Evolutionary conservation across 2,888 invertebrate genomes (phyloP).

Genomic region (Tineola bisselliella): DNA sequence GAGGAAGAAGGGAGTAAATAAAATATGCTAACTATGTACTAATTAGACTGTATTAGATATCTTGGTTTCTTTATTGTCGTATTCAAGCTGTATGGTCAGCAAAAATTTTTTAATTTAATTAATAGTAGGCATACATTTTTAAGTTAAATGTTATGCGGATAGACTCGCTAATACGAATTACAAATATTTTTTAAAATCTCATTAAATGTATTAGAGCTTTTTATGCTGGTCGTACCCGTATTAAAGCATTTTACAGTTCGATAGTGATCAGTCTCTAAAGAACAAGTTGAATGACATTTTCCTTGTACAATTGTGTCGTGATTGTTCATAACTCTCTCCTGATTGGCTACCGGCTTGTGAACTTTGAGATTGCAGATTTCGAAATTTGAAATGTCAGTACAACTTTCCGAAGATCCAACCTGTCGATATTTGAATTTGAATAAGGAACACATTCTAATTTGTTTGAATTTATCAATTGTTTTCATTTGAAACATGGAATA

Average conservation of each 20-base stretch:
- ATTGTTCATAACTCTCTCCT: constrained; percentile 7
- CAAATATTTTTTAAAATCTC: no score
- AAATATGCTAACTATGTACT: neutral
- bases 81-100: constrained; percentile 28
- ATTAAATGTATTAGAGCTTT: neutral
- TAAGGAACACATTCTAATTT: neutral
- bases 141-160: no score
- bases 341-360: neutral
- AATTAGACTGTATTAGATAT: neutral
- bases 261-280: constrained; percentile 39
- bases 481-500: neutral
- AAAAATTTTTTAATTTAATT: constrained; percentile 18
- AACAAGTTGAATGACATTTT: constrained; percentile 41
- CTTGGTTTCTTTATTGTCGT: neutral
- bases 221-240: constrained; percentile 28
- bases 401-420: constrained; percentile 1
- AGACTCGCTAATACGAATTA: no score
- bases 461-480: neutral
- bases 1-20: neutral
- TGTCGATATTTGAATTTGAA: constrained; percentile 1
- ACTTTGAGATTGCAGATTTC: constrained; percentile 10
- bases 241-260: constrained; percentile 29
- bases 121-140: no score
- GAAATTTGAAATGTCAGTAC: constrained; percentile 8
- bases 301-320: constrained; percentile 16